Evolutionary conservation across 2,797 vertebrate species (phyloP), one percentile per base, ranked within the genome.

Genomic region (Anabacerthia variegaticeps): DNA sequence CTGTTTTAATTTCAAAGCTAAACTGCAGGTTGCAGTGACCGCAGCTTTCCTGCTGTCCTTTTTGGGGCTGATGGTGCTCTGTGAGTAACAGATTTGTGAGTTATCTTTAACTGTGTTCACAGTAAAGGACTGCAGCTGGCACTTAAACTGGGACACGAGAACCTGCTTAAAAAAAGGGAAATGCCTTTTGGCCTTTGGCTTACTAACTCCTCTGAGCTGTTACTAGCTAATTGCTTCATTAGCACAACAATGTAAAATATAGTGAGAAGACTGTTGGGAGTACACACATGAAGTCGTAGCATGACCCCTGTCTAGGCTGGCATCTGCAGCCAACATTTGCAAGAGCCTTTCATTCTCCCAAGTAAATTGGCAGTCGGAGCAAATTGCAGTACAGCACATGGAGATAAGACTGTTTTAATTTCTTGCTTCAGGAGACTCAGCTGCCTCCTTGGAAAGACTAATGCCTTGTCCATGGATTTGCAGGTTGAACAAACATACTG

Each of bases 391-490:
- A 72, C 72, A 84, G 85, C 80, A 48, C 90, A 61, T 2, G 20
- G 80, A 94, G 97, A 97, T 96, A 97, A 97, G 95, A 82, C 79
- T 76, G 3, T 73, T 95, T 94, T 96, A 88, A 95, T 97, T 96
- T 96, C 96, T 97, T 96, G 93, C 95, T 96, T 96, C 94, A 94
- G 90, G 80, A 96, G 66, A 19, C 93, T 96, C 95, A 95, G 89
- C 94, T 91, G 89, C 90, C 91, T 95, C 56, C 84, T 94, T 96
- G 93, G 88, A 81, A 96, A 92, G 83, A 73, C 46, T 65, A 71
- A 71, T 93, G 88, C 62, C 73, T 75, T 89, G 88, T 92, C 79
- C 56, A 21, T 67, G 83, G 87, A 82, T 86, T 92, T 14, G 12
- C 66, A 83, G 81, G 90, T n/a, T 93, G 90, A 92, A 34, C 80